Conservation (phyloP, 2,888 invertebrate species). For the Protophormia terraenovae region DNA sequence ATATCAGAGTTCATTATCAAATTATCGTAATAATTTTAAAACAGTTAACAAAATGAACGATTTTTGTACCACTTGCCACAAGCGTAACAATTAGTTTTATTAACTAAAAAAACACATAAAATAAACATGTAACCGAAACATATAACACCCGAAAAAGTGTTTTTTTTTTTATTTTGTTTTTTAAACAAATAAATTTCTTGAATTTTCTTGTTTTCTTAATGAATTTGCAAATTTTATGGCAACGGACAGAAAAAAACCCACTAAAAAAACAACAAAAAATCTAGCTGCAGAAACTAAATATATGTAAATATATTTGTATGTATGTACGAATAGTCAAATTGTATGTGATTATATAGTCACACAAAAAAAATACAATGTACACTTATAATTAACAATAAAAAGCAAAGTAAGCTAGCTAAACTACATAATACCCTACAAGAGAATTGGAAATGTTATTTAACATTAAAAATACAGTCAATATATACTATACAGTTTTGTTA, state of each 20-base stretch:
- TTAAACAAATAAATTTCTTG: not conserved
- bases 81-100: conserved; percentile 1
- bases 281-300: not conserved
- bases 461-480: too few relatives aligned
- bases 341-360: not conserved
- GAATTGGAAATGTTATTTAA: too few relatives aligned
- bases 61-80: not conserved
- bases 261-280: not conserved
- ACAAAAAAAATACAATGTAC: not conserved
- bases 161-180: not conserved
- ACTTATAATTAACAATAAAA: not conserved
- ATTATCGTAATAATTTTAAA: not conserved
- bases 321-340: too few relatives aligned
- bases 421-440: not conserved
- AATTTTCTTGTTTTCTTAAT: not conserved
- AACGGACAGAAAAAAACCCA: not conserved
- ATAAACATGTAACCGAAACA: not conserved
- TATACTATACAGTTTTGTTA: too few relatives aligned
- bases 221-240: not conserved
- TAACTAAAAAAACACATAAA: not conserved
- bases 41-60: not conserved
- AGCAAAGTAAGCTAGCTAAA: not conserved
- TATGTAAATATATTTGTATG: not conserved
- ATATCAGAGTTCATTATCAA: not conserved
- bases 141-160: conserved; percentile 6